Evolutionary conservation across 2,888 invertebrate species (phyloP).

Genomic region (Mesopsocus fuscifrons): DNA sequence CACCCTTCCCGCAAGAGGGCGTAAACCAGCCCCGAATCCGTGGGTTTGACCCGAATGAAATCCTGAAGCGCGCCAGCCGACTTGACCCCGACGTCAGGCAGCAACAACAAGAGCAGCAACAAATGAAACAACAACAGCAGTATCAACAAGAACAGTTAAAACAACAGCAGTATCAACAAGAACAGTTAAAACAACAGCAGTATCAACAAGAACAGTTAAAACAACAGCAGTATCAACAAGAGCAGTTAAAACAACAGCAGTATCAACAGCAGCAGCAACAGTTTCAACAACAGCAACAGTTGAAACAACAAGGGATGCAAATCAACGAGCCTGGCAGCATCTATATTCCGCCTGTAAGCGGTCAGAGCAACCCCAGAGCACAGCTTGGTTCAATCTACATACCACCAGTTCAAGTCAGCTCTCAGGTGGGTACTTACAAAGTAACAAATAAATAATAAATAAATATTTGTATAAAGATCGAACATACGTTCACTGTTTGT

Average conservation of each 20-base stretch:
- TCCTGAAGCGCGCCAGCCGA: background rate
- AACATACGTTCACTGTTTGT: no score
- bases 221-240: no score
- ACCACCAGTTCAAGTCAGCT: slow-evolving; percentile 24
- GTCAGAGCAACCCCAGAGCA: slow-evolving; percentile 20
- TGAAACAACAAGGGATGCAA: slow-evolving; percentile 22
- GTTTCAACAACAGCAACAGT: slow-evolving; percentile 19
- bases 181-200: slow-evolving; percentile 11
- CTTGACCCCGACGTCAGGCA: background rate
- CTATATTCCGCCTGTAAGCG: slow-evolving; percentile 21
- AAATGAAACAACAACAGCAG: no score
- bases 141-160: no score
- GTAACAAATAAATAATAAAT: background rate
- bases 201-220: no score
- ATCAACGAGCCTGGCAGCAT: slow-evolving; percentile 18
- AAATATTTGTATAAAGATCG: no score
- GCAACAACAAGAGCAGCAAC: no score
- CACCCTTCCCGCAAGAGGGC: slow-evolving; percentile 16
- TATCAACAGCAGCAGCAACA: slow-evolving; percentile 19
- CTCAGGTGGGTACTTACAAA: no score
- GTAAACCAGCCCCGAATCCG: slow-evolving; percentile 12
- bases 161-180: slow-evolving; percentile 13
- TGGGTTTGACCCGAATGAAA: slow-evolving; percentile 7
- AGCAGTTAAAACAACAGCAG: slow-evolving; percentile 23
- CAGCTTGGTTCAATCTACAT: slow-evolving; percentile 34